phyloP scores from a whole-genome alignment of 2,888 invertebrate genomes.

The Callimorpha dominula region DNA sequence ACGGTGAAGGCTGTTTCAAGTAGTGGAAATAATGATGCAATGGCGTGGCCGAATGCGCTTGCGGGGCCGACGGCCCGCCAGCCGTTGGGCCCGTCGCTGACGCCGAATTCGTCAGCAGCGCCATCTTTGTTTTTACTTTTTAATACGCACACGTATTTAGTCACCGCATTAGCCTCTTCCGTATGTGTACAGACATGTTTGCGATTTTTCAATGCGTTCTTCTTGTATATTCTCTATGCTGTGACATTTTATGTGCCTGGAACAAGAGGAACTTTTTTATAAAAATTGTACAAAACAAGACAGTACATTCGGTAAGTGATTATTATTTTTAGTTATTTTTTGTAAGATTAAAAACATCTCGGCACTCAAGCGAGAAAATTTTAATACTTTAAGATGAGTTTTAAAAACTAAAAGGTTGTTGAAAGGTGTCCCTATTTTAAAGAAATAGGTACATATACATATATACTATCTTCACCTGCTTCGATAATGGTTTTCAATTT shows the following conservation, averaged over 20 bases:
- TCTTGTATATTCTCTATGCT: conserved; percentile 23
- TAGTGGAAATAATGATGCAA: conserved; percentile 87
- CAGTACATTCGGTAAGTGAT: no score
- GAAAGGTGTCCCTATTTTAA: no score
- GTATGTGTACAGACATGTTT: conserved; percentile 68
- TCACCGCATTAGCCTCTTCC: conserved; percentile 77
- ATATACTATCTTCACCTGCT: background rate
- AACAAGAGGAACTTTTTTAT: conserved; percentile 29
- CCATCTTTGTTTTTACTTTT: conserved; percentile 64
- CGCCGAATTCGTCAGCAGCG: conserved; percentile 80
- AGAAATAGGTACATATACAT: background rate
- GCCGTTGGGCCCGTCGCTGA: conserved; percentile 75
- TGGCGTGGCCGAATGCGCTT: conserved; percentile 85
- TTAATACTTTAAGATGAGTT: no score
- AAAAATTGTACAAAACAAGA: background rate
- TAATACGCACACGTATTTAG: conserved; percentile 59
- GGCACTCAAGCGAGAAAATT: no score
- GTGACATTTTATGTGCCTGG: conserved; percentile 43
- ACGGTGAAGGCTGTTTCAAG: conserved; percentile 85
- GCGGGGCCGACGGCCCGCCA: conserved; percentile 74
- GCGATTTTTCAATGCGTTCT: conserved; percentile 47
- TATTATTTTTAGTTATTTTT: no score
- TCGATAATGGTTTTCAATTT: background rate
- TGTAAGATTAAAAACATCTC: no score
- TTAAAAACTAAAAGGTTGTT: no score